These are phyloP conservation scores for Tetragnatha montana DNA, from an alignment of 2,888 invertebrate genomes.

Conservation along the genomic window DNA sequence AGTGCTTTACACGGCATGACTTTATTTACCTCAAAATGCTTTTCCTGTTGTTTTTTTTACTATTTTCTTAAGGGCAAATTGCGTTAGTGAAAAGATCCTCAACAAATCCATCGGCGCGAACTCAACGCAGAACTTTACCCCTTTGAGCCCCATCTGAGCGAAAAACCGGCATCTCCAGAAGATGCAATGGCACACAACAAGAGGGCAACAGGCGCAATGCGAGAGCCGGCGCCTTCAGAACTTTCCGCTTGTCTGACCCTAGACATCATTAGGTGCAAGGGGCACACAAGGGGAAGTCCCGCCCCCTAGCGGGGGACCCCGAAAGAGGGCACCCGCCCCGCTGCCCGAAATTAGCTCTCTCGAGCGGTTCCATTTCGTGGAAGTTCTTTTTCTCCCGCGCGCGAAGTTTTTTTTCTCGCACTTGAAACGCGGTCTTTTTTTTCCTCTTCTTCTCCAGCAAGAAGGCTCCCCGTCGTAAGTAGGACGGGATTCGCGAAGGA, in stretches of 20 bases:
- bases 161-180: slow-evolving; percentile 6
- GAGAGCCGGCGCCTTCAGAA: slow-evolving; percentile 64
- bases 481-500: slow-evolving; percentile 4
- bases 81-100: too few species aligned
- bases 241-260: slow-evolving; percentile 69
- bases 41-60: too few species aligned
- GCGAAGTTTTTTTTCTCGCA: slow-evolving; percentile 15
- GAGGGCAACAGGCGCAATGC: not conserved
- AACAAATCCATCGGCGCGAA: too few species aligned
- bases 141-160: slow-evolving; percentile 16
- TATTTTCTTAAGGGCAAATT: too few species aligned
- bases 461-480: slow-evolving; percentile 17
- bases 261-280: slow-evolving; percentile 68
- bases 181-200: not conserved
- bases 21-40: too few species aligned
- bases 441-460: not conserved
- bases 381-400: slow-evolving; percentile 29
- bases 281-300: slow-evolving; percentile 29
- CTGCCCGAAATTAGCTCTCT: slow-evolving; percentile 69
- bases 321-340: slow-evolving; percentile 15
- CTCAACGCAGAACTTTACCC: too few species aligned
- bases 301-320: not conserved
- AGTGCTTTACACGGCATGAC: too few species aligned
- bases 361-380: slow-evolving; percentile 52
- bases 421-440: slow-evolving; percentile 16